Base-by-base conservation (phyloP, 2,113 vertebrate genomes). In the Uropsilus gracilis region DNA sequence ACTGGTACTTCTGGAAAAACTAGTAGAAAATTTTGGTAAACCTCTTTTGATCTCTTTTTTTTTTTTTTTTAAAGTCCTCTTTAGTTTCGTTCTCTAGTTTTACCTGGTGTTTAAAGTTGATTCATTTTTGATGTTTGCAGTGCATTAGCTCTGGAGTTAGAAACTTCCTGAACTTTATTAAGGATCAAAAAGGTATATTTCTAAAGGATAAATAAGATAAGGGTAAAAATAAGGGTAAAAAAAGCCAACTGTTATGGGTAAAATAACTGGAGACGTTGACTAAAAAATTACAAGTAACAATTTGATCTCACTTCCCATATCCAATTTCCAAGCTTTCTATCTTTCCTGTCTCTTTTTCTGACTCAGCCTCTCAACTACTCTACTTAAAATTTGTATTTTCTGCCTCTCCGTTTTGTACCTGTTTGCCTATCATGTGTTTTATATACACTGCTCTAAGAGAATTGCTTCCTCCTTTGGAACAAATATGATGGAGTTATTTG, bases 371-470 rank as follows among this genome's bases (percentile, higher is more conserved):
- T 81, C 11, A 32, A 46, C 18, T 2, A 4, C 18, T 57, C 28
- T 91, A 48, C 44, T 95, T 64, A 48, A 32, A 53, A 68, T 95
- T 90, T 39, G 59, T 64, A 59, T 85, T 94, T 90, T 50, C 68
- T 82, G 61, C 8, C 10, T 86, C 32, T 84, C 12, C 12, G 34
- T 84, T 90, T 84, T 90, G 44, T 44, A 24, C 1, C 14, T 37
- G 32, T 20, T 8, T 34, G 1, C 4, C 0, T 12, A 18, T 42
- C 55, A 34, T 20, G 7, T 69, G 32, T 44, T 68, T 6, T 30
- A 13, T 16, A 34, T 30, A 64, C 14, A 57, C 10, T 39, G 7
- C 37, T 81, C 0, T 71, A 77, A 42, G 34, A 91, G 44, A 0
- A 8, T 57, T 42, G 5, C 32, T 42, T 42, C 53, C 84, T n/a